phyloP scores from a whole-genome alignment of 2,113 vertebrate genomes.

The Dicerorhinus sumatrensis region DNA sequence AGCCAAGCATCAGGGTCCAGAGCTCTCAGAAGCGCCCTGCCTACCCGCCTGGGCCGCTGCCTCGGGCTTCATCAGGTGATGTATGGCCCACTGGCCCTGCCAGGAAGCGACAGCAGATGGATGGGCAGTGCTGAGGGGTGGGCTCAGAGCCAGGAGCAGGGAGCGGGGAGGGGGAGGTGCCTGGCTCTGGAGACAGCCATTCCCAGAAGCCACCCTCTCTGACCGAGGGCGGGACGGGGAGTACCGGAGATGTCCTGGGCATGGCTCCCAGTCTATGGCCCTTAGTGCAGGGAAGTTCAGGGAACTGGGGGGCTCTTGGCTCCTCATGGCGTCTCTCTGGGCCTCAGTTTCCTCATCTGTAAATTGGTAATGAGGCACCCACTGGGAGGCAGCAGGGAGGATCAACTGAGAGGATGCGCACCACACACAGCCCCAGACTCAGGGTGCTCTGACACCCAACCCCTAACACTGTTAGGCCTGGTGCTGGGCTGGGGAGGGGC shows the following conservation, averaged over 20 bases:
- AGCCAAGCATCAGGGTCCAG: accelerated
- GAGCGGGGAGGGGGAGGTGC: not conserved
- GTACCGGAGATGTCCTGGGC: not conserved
- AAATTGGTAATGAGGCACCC: not conserved
- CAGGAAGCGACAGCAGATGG: slow-evolving; percentile 73
- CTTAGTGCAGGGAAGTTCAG: not conserved
- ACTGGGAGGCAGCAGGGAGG: not conserved
- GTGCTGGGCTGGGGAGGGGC: not conserved
- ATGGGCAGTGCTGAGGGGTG: slow-evolving; percentile 52
- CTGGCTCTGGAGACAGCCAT: slow-evolving; percentile 58
- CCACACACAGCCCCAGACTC: not conserved
- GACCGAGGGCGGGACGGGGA: not conserved
- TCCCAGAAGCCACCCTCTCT: slow-evolving; percentile 73
- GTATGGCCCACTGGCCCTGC: slow-evolving; percentile 48
- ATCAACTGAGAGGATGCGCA: not conserved
- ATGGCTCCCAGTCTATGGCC: not conserved
- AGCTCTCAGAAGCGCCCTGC: not conserved
- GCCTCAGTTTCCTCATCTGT: slow-evolving; percentile 35
- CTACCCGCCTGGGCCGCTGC: not conserved
- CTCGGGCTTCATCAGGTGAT: slow-evolving; percentile 1
- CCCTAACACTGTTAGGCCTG: not conserved
- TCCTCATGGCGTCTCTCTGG: not conserved
- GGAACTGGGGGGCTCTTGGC: not conserved
- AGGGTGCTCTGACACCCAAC: not conserved
- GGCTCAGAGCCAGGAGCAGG: slow-evolving; percentile 69